These are phyloP conservation scores for Ladona fulva DNA, from an alignment of 1,140 invertebrate genomes.

Conservation along the genomic window DNA sequence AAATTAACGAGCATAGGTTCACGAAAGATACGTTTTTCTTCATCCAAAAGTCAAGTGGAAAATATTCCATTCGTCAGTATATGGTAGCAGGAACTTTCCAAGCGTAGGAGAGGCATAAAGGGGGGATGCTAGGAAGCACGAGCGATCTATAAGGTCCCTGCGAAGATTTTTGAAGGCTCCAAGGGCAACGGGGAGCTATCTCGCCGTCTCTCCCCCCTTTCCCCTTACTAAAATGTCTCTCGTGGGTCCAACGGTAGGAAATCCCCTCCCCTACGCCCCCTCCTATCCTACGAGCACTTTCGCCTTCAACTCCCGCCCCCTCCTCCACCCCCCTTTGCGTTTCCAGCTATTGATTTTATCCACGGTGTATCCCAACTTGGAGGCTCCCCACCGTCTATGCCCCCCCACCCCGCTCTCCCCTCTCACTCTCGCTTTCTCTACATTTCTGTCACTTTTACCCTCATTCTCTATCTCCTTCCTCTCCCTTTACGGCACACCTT, in stretches of 20 bases:
- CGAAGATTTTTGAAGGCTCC: neutral
- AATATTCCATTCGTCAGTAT: neutral
- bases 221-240: neutral
- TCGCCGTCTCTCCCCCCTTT: neutral
- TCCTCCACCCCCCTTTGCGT: neutral
- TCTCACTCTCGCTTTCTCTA: neutral
- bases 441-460: neutral
- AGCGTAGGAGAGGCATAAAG: neutral
- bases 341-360: constrained; percentile 7
- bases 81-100: neutral
- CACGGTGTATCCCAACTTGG: neutral
- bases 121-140: neutral
- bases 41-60: too few species aligned
- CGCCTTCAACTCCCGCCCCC: neutral
- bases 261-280: neutral
- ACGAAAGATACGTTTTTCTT: too few species aligned
- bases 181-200: neutral
- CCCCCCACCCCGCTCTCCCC: neutral
- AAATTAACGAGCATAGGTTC: too few species aligned
- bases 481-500: neutral
- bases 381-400: neutral
- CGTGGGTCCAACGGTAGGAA: neutral
- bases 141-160: neutral
- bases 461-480: neutral
- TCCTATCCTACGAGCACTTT: neutral